These are phyloP conservation scores for Pardosa pseudoannulata DNA, from an alignment of 2,888 invertebrate species.

Conservation along the genomic window DNA sequence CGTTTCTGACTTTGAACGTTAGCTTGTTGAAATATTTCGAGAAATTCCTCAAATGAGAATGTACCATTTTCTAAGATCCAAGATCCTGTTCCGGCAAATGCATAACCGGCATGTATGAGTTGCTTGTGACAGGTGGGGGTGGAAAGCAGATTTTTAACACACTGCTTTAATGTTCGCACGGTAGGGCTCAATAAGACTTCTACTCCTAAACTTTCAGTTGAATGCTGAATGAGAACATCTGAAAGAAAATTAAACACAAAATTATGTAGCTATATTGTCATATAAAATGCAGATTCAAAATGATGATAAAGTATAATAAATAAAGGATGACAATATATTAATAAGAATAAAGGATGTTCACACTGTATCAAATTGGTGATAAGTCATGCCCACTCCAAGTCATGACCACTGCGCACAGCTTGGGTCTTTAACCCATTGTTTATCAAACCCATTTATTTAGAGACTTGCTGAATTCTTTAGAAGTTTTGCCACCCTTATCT, in stretches of 20 bases:
- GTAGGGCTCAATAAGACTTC: conserved; percentile 97
- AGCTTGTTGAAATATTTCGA: conserved; percentile 92
- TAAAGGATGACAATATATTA: too few relatives aligned
- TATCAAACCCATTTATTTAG: too few relatives aligned
- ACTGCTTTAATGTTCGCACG: conserved; percentile 94
- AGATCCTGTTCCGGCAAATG: conserved; percentile 94
- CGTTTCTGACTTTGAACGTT: conserved; percentile 95
- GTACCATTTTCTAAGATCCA: conserved; percentile 98
- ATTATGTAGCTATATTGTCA: too few relatives aligned
- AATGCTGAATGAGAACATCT: conserved; percentile 95
- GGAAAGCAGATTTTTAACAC: conserved; percentile 93
- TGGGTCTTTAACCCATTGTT: too few relatives aligned
- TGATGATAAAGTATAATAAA: too few relatives aligned
- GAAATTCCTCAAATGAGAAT: conserved; percentile 92
- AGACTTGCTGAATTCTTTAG: too few relatives aligned
- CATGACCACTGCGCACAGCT: too few relatives aligned
- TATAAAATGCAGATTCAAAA: too few relatives aligned
- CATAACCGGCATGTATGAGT: conserved; percentile 96
- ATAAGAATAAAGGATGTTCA: too few relatives aligned
- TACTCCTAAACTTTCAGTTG: conserved; percentile 94
- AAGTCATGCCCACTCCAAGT: too few relatives aligned
- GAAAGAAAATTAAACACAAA: conserved; percentile 79
- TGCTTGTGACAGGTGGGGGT: conserved; percentile 95
- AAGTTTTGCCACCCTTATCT: too few relatives aligned
- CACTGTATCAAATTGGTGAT: too few relatives aligned